These are phyloP conservation scores for human DNA, from an alignment of 2,113 vertebrate genomes.

Conservation along the genomic window GRCh38 chr7:84853001-84853500, in stretches of 20 bases:
- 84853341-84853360: constrained; percentile 67
- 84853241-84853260: background rate
- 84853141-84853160: background rate
- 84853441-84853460: constrained; percentile 82
- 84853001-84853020: background rate
- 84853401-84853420: constrained; percentile 76
- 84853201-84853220: background rate
- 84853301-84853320: constrained; percentile 47
- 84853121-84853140: background rate
- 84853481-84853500: constrained; percentile 76
- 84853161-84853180: background rate
- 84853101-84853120: background rate
- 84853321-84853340: constrained; percentile 52
- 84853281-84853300: background rate
- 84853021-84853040: background rate
- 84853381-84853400: constrained; percentile 69
- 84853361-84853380: constrained; percentile 72
- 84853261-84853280: background rate
- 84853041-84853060: background rate
- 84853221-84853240: constrained; percentile 14
- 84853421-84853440: constrained; percentile 78
- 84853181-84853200: background rate
- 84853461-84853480: constrained; percentile 74
- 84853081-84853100: background rate
- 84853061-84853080: background rate